Conservation (phyloP, 2,113 vertebrate genomes). For the Lynx canadensis region DNA sequence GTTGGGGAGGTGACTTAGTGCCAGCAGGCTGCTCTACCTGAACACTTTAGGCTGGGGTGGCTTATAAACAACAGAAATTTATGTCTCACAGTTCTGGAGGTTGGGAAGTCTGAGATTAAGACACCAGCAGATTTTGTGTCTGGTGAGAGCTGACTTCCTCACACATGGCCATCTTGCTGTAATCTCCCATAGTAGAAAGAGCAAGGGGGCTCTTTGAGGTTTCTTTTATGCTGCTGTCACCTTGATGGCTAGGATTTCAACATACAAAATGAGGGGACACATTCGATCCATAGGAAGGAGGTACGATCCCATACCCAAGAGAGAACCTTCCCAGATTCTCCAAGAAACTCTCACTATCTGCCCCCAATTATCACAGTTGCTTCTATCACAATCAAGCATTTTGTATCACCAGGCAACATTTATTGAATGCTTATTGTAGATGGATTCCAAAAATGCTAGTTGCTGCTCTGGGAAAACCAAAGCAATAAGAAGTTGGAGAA, state of each 20-base stretch:
- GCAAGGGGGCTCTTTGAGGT: not conserved
- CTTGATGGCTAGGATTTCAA: not conserved
- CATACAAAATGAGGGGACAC: not conserved
- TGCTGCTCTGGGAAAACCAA: not conserved
- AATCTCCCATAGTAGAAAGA: not conserved
- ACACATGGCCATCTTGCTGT: not conserved
- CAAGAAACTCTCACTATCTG: not conserved
- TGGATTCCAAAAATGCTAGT: not conserved
- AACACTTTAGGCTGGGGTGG: not conserved
- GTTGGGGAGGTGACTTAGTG: not conserved
- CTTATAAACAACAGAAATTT: not conserved
- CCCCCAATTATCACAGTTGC: not conserved
- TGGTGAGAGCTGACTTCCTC: not conserved
- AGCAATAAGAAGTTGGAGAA: not conserved
- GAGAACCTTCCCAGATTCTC: not conserved
- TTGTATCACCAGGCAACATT: not conserved
- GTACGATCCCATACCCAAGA: not conserved
- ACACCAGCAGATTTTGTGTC: not conserved
- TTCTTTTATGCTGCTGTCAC: not conserved
- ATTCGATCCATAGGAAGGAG: not conserved
- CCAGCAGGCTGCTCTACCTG: not conserved
- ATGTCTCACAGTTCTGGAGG: not conserved
- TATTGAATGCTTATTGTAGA: not conserved
- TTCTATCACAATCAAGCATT: not conserved
- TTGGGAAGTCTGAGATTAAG: not conserved